A percentile compares a stretch with the other conserved stretches of the same genome.
Conservation (phyloP, 2,888 invertebrate species). For the Plusia festucae region DNA sequence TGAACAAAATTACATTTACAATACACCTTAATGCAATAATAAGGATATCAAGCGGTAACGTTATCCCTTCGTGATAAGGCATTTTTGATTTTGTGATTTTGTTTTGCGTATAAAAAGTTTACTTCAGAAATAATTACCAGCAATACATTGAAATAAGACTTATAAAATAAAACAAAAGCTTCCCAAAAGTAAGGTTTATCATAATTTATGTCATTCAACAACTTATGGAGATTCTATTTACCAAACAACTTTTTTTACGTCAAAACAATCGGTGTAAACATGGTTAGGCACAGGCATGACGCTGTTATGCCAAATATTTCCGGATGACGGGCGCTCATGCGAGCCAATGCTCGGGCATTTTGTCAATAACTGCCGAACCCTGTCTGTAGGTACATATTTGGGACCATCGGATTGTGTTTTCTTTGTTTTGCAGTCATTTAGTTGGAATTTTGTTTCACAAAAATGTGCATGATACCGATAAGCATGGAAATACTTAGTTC, state of each 20-base stretch:
- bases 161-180: too few species aligned
- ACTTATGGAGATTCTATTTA: conserved; percentile 12
- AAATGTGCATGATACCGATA: not conserved
- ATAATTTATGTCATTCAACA: too few species aligned
- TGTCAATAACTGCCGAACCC: not conserved
- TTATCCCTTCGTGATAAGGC: too few species aligned
- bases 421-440: not conserved
- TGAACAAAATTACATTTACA: too few species aligned
- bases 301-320: conserved; percentile 56
- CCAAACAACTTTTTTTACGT: conserved; percentile 8
- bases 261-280: conserved; percentile 26
- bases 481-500: too few species aligned
- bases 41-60: too few species aligned
- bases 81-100: too few species aligned
- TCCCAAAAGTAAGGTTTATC: too few species aligned
- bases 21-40: too few species aligned
- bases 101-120: too few species aligned
- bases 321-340: conserved; percentile 38
- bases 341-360: conserved; percentile 8
- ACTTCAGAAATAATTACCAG: too few species aligned
- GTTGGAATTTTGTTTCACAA: not conserved
- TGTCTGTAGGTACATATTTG: not conserved
- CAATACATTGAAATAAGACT: too few species aligned
- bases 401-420: not conserved
- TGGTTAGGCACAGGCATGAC: conserved; percentile 14